Conservation (phyloP, 2,888 invertebrate genomes). For the Eristalinus aeneus region DNA sequence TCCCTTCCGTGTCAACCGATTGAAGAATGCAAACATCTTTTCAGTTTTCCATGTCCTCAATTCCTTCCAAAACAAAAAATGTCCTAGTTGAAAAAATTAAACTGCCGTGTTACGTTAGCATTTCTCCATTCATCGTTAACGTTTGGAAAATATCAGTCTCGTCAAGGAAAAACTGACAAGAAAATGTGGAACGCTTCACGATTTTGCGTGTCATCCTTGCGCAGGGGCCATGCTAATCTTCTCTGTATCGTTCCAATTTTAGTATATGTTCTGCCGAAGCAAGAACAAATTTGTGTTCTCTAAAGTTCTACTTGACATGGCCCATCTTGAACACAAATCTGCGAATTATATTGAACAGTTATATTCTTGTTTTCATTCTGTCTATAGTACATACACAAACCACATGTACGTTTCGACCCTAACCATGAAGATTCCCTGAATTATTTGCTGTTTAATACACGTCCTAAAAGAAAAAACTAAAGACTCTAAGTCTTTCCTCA, state of each 20-base stretch:
- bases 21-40: no score
- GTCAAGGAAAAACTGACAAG: conserved; percentile 69
- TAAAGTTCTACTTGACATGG: conserved; percentile 51
- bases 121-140: no score
- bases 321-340: neutral
- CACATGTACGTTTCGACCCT: neutral
- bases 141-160: neutral
- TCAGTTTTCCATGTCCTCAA: no score
- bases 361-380: neutral
- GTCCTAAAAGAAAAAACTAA: no score
- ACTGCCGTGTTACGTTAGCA: no score
- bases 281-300: conserved; percentile 81
- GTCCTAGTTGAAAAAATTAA: no score
- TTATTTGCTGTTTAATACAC: no score
- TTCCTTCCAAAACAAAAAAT: no score
- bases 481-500: no score
- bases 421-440: no score
- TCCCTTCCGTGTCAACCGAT: no score
- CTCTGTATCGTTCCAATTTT: conserved; percentile 96
- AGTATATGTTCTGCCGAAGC: conserved; percentile 91
- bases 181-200: conserved; percentile 88
- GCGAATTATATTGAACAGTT: conserved; percentile 72
- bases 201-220: conserved; percentile 97
- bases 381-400: neutral
- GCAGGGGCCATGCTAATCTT: conserved; percentile 96